Percentiles rank a stretch among this genome's conserved stretches.
These are phyloP conservation scores for Columba guinea DNA, from an alignment of 2,797 vertebrate species.

Conservation along the genomic window DNA sequence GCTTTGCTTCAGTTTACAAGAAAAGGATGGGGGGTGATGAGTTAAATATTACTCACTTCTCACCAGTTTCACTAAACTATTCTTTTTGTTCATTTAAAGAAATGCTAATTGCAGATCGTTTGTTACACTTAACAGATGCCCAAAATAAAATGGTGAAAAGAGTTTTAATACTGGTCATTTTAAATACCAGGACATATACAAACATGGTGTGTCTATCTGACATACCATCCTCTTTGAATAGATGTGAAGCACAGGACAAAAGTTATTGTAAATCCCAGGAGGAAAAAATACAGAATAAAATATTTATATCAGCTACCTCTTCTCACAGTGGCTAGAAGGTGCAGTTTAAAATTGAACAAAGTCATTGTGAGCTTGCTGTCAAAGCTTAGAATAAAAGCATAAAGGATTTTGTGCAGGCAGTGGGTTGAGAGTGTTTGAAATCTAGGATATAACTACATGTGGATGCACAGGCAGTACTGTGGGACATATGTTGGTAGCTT, in stretches of 20 bases:
- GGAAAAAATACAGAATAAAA: background rate
- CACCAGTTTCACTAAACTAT: background rate
- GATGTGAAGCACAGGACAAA: background rate
- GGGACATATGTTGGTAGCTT: conserved; percentile 34
- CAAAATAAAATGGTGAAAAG: background rate
- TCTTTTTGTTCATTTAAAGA: background rate
- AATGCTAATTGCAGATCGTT: background rate
- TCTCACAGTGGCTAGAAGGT: background rate
- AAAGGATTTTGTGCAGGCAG: background rate
- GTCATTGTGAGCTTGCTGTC: background rate
- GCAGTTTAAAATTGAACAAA: background rate
- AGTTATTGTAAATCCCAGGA: background rate
- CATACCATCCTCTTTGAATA: background rate
- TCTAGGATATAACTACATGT: background rate
- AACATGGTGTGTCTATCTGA: accelerated
- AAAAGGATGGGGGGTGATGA: background rate
- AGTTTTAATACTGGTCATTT: background rate
- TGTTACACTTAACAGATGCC: background rate
- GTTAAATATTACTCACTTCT: background rate
- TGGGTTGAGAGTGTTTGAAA: background rate
- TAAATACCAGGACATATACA: background rate
- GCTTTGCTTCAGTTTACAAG: background rate
- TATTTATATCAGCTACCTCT: background rate
- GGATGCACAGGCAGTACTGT: background rate
- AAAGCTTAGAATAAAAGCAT: background rate